Conservation (phyloP, 2,888 invertebrate genomes). For the Drosophila robusta region DNA sequence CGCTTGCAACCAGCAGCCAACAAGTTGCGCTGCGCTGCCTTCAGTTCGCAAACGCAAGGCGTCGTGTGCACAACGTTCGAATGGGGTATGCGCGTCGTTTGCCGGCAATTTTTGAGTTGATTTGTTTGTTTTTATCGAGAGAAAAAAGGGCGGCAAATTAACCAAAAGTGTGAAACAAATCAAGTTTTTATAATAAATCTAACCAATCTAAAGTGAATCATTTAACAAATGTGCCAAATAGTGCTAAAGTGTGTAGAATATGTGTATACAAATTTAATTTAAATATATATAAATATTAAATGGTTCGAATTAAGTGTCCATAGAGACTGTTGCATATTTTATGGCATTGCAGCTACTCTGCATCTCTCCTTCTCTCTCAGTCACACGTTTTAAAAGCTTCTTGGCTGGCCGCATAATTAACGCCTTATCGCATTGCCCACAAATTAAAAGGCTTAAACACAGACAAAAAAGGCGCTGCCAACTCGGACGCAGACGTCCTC, state of each 20-base stretch:
- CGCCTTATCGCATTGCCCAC: slow-evolving; percentile 68
- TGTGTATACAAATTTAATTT: slow-evolving; percentile 2
- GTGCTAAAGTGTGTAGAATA: slow-evolving; percentile 27
- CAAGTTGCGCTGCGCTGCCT: slow-evolving; percentile 15
- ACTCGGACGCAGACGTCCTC: slow-evolving; percentile 50
- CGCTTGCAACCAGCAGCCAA: background rate
- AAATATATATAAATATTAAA: background rate
- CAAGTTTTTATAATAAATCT: background rate
- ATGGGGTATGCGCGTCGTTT: slow-evolving; percentile 10
- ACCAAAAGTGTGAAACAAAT: slow-evolving; percentile 17
- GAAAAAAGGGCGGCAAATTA: slow-evolving; percentile 60
- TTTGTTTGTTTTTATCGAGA: slow-evolving; percentile 49
- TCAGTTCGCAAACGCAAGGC: slow-evolving; percentile 44
- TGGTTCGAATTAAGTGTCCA: slow-evolving; percentile 2
- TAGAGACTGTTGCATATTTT: slow-evolving; percentile 49
- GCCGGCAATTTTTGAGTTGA: slow-evolving; percentile 43
- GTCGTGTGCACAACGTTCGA: slow-evolving; percentile 37
- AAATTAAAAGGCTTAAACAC: slow-evolving; percentile 68
- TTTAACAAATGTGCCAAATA: slow-evolving; percentile 13
- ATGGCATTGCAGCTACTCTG: slow-evolving; percentile 28
- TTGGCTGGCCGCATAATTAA: slow-evolving; percentile 58
- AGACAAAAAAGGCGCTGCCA: slow-evolving; percentile 35
- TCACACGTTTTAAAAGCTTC: slow-evolving; percentile 14
- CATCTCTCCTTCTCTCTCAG: background rate
- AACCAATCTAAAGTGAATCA: background rate